These are phyloP conservation scores for Chesias legatella DNA, from an alignment of 2,888 invertebrate genomes.

Conservation along the genomic window DNA sequence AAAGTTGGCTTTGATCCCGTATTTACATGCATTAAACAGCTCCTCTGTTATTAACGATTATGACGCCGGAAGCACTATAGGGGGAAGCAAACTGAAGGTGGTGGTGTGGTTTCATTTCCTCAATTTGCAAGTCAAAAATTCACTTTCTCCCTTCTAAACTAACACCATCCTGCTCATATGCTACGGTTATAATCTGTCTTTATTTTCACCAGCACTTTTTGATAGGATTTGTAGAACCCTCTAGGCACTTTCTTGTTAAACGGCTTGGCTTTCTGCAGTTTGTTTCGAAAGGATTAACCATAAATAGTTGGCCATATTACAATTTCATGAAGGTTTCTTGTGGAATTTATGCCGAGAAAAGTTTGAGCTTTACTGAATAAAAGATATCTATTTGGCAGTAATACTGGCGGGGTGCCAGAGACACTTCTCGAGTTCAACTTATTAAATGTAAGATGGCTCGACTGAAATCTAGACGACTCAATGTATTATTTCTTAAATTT, in stretches of 20 bases:
- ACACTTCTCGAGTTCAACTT: slow-evolving; percentile 53
- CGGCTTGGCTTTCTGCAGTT: slow-evolving; percentile 60
- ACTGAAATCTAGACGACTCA: slow-evolving; percentile 28
- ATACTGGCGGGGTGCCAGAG: slow-evolving; percentile 62
- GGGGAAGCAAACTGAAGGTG: slow-evolving; percentile 54
- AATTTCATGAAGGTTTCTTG: slow-evolving; percentile 75
- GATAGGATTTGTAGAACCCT: too few relatives aligned
- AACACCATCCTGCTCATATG: slow-evolving; percentile 28
- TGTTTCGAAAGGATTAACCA: slow-evolving; percentile 77
- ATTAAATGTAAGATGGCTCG: slow-evolving; percentile 47
- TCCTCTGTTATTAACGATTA: slow-evolving; percentile 71
- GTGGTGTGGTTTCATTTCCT: slow-evolving; percentile 62
- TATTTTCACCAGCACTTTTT: slow-evolving; percentile 52
- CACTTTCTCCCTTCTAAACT: slow-evolving; percentile 50
- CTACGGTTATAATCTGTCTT: slow-evolving; percentile 37
- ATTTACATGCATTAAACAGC: slow-evolving; percentile 71
- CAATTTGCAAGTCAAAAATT: slow-evolving; percentile 79
- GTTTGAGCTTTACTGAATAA: slow-evolving; percentile 77
- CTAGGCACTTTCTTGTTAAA: slow-evolving; percentile 59
- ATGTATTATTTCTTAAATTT: slow-evolving; percentile 9
- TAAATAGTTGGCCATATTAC: slow-evolving; percentile 77
- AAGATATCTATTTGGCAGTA: slow-evolving; percentile 73
- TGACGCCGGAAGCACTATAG: slow-evolving; percentile 59
- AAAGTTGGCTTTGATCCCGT: slow-evolving; percentile 56
- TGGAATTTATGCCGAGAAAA: slow-evolving; percentile 74